Evolutionary conservation across 92 coral and sea anemone species (phyloP).

Genomic region (Montipora capitata): DNA sequence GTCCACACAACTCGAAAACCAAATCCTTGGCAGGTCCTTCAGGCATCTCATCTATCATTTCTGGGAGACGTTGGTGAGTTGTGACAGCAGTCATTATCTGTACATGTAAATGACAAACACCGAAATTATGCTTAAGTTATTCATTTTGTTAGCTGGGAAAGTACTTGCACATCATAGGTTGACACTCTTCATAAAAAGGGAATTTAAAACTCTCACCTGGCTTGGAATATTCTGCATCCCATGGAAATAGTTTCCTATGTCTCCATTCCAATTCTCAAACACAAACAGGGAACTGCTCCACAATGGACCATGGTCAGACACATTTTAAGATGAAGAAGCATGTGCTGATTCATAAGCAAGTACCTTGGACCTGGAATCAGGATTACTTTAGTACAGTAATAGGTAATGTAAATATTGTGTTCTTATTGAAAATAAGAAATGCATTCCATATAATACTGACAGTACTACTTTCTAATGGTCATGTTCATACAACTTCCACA

Average conservation of each 20-base stretch:
- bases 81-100: conserved; percentile 69
- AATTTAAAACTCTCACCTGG: conserved; percentile 51
- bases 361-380: conserved; percentile 53
- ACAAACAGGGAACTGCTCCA: conserved; percentile 74
- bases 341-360: conserved; percentile 73
- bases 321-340: conserved; percentile 74
- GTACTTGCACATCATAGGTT: background rate
- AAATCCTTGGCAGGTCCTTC: conserved; percentile 54
- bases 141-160: background rate
- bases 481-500: background rate
- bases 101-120: background rate
- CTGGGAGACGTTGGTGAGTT: conserved; percentile 50
- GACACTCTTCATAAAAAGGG: background rate
- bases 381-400: background rate
- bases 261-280: conserved; percentile 85
- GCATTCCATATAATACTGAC: background rate
- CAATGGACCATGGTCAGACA: conserved; percentile 65
- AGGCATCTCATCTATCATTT: conserved; percentile 47
- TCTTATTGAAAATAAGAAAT: background rate
- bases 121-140: background rate
- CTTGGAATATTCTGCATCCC: conserved; percentile 75
- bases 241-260: conserved; percentile 63
- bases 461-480: background rate
- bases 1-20: conserved; percentile 28
- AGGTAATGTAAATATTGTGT: background rate